Evolutionary conservation across 2,797 vertebrate species (phyloP), one percentile per base, ranked within the genome.

Genomic region (Pipistrellus pipistrellus): DNA sequence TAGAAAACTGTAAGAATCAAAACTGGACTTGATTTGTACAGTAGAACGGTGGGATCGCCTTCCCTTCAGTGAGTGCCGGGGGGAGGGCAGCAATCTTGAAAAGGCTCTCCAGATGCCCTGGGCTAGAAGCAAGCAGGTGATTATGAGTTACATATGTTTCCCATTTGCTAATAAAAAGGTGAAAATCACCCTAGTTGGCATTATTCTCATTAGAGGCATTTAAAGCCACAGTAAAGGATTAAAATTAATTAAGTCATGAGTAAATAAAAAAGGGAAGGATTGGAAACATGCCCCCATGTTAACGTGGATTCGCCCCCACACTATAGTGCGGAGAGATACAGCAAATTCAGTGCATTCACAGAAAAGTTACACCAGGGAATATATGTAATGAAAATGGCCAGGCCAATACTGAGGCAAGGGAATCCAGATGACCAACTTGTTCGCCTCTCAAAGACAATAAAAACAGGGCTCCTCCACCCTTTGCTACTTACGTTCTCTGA

Each of bases 101-200:
- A 92, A 84, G 1, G 1, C 25, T 88, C 53, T 66, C 35, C 53
- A 85, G 76, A 30, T 59, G 83, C 35, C 35, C 30, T 62, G 44
- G 46, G 85, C 53, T 93, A 77, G 77, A 71, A 92, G 80, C 32
- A 75, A 57, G 32, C 71, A 84, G 85, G 80, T 95, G 91, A 93
- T 85, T 93, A 92, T 93, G 96, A 85, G 55, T 90, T 93, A 89
- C 81, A 91, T 1, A 44, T 32, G 64, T 71, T 94, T 93, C 80
- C 55, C 46, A 86, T 90, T 94, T 72, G 66, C 32, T 85, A 95
- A 90, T 92, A 84, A 95, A 88, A 75, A 51, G 66, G 66, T 81
- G 51, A 91, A 48, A 78, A 85, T 90, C 68, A 73, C 80, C 21
- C 66, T 81, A 10, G 62, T 53, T 86, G 84, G n/a, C 84, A 77